Evolutionary conservation across 2,113 vertebrate genomes (phyloP).

Genomic region (Dipodomys stephensi): DNA sequence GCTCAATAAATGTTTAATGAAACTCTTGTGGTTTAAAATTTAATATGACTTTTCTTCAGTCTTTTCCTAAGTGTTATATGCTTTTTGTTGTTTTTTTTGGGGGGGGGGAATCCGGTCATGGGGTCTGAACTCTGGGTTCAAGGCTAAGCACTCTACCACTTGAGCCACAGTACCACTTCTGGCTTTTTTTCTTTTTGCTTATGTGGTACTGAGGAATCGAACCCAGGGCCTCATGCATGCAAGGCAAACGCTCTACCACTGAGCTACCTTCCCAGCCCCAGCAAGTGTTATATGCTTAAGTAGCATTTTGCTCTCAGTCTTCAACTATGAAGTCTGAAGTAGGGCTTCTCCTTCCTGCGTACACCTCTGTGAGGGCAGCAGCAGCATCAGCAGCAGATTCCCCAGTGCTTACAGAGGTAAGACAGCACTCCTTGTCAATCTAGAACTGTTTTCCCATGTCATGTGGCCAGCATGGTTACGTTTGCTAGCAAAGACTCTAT

Average conservation of each 20-base stretch:
- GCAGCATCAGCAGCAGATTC: background rate
- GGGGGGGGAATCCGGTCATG: too few species aligned
- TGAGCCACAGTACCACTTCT: too few species aligned
- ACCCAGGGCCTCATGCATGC: too few species aligned
- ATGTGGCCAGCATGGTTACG: background rate
- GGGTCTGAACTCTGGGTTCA: too few species aligned
- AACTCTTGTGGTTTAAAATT: background rate
- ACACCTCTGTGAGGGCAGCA: background rate
- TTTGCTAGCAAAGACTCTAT: background rate
- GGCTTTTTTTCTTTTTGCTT: too few species aligned
- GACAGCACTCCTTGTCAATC: background rate
- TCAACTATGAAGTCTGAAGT: slow-evolving; percentile 30
- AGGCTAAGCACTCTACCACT: too few species aligned
- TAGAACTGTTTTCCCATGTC: background rate
- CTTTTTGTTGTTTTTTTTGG: too few species aligned
- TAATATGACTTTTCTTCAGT: slow-evolving; percentile 41
- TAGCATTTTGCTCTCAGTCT: background rate
- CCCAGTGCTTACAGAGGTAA: background rate
- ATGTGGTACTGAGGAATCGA: too few species aligned
- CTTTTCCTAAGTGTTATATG: background rate
- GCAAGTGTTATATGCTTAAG: background rate
- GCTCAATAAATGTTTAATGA: background rate
- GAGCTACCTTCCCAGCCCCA: too few species aligned
- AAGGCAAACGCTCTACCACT: too few species aligned
- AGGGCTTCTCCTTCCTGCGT: background rate